phyloP scores from a whole-genome alignment of 23 tunicate genomes.

The Aplidium turbinatum region DNA sequence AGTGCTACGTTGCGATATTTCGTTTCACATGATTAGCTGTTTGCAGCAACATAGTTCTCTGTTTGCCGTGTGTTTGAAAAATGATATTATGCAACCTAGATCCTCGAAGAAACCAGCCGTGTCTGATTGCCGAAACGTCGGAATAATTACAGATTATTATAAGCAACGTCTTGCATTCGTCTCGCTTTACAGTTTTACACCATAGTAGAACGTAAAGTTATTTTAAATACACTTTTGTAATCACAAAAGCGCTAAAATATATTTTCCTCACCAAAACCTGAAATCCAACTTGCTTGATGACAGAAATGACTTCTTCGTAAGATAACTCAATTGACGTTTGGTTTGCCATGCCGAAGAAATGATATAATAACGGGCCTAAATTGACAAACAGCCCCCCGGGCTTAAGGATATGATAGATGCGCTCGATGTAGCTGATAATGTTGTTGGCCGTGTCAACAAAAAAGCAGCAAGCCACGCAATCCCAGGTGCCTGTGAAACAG shows the following conservation, averaged over 20 bases:
- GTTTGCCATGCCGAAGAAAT: slow-evolving; percentile 72
- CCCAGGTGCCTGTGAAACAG: slow-evolving; percentile 51
- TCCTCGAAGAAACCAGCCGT: too few relatives aligned
- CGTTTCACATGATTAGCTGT: too few relatives aligned
- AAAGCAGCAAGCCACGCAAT: slow-evolving; percentile 85
- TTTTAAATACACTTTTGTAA: not conserved
- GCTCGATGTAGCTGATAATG: slow-evolving; percentile 70
- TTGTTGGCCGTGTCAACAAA: slow-evolving; percentile 97
- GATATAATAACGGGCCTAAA: slow-evolving; percentile 90
- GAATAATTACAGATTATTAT: too few relatives aligned
- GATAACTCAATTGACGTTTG: slow-evolving; percentile 84
- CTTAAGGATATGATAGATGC: slow-evolving; percentile 62
- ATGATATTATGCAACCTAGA: too few relatives aligned
- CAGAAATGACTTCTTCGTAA: slow-evolving; percentile 70
- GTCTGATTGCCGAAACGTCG: too few relatives aligned
- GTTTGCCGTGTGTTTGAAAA: too few relatives aligned
- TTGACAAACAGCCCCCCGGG: slow-evolving; percentile 98
- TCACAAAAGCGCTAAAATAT: too few relatives aligned
- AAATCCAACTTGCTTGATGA: slow-evolving; percentile 70
- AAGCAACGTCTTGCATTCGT: not conserved
- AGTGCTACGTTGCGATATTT: too few relatives aligned
- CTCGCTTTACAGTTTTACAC: not conserved
- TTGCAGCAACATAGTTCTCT: too few relatives aligned
- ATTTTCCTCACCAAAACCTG: slow-evolving; percentile 40
- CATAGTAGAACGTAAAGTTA: not conserved